These are phyloP conservation scores for Corythornis madagascariensis DNA, from an alignment of 2,113 vertebrate genomes.

Conservation along the genomic window DNA sequence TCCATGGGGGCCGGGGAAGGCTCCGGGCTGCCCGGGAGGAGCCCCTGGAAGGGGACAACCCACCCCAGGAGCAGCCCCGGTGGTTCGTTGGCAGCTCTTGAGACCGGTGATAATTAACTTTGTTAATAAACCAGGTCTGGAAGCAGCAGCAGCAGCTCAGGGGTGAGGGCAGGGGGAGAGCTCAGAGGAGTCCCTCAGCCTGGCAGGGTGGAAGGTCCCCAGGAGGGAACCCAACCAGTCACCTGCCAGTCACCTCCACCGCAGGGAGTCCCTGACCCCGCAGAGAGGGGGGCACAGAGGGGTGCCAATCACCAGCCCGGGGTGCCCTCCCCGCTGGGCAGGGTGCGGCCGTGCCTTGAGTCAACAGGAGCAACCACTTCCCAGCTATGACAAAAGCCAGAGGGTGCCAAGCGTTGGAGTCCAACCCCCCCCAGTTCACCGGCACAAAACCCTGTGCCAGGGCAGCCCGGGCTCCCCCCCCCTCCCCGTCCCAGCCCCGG, in stretches of 20 bases:
- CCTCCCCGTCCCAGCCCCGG: neutral
- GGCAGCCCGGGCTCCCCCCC: neutral
- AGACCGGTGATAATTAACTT: neutral
- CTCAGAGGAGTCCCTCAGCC: accelerated
- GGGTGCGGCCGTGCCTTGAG: neutral
- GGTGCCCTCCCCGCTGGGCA: neutral
- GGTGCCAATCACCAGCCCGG: neutral
- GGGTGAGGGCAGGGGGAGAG: neutral
- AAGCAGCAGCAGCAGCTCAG: neutral
- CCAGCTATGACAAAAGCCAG: neutral
- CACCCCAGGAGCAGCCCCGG: accelerated
- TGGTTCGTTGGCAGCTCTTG: neutral
- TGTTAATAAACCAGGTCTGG: constrained; percentile 11
- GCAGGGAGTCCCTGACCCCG: neutral
- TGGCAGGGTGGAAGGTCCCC: neutral
- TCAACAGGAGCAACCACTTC: neutral
- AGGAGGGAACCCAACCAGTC: too few relatives aligned
- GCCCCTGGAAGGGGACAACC: neutral
- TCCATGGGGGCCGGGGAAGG: accelerated
- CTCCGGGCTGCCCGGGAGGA: neutral
- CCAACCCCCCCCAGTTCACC: neutral
- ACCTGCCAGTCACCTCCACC: too few relatives aligned
- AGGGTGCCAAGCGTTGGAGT: neutral
- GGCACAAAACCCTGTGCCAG: neutral
- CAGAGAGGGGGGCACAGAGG: accelerated